Percentiles rank a stretch among this genome's conserved stretches.
Conservation (phyloP, 2,797 vertebrate species). For the Neosilurus mollespiculum region DNA sequence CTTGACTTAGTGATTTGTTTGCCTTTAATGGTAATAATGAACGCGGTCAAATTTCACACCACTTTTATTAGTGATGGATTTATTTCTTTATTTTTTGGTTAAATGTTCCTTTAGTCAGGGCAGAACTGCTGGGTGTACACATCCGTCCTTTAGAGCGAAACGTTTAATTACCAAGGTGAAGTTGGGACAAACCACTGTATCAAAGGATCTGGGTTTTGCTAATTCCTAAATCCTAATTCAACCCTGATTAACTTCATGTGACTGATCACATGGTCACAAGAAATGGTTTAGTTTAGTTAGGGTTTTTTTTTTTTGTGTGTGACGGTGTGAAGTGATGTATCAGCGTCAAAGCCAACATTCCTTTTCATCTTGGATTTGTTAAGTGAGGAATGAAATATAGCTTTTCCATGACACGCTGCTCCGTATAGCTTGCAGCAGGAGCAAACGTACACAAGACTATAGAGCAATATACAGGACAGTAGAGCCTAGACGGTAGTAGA, state of each 20-base stretch:
- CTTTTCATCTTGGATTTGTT: background rate
- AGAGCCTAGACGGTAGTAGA: background rate
- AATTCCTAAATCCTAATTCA: background rate
- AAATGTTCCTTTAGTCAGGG: background rate
- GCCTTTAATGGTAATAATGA: background rate
- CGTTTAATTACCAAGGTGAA: background rate
- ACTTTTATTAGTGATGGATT: background rate
- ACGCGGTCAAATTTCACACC: background rate
- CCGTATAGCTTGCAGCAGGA: background rate
- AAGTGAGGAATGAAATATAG: too few species aligned
- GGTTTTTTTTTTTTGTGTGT: background rate
- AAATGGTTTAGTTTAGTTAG: background rate
- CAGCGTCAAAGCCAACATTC: background rate
- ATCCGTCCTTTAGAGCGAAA: background rate
- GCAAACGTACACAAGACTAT: background rate
- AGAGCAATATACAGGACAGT: background rate
- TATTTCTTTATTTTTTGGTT: background rate
- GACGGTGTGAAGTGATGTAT: background rate
- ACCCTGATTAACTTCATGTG: background rate
- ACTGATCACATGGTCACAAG: too few species aligned
- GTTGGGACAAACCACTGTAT: background rate
- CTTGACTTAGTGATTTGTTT: too few species aligned
- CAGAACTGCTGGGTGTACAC: background rate
- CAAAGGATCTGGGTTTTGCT: background rate
- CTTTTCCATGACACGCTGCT: too few species aligned